Conservation (phyloP, 2,888 invertebrate genomes). For the Eristalis tenax region DNA sequence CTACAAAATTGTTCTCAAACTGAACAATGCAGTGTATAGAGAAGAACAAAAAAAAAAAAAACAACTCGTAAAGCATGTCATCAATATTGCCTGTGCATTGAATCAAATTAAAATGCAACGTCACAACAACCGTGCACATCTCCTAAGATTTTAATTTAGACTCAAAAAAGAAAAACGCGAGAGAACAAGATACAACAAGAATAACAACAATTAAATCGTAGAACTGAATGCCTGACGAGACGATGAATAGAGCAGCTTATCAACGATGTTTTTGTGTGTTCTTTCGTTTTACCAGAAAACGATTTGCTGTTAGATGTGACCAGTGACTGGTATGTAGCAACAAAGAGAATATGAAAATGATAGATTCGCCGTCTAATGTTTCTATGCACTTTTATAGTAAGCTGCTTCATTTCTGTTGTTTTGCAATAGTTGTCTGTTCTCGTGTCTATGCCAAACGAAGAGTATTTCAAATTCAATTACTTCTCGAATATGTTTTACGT, state of each 20-base stretch:
- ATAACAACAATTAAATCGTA: background rate
- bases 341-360: slow-evolving; percentile 13
- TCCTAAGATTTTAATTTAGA: background rate
- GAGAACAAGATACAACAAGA: background rate
- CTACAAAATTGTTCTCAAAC: background rate
- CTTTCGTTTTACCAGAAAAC: background rate
- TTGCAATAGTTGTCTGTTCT: background rate
- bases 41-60: background rate
- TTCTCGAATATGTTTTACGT: background rate
- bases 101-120: slow-evolving; percentile 6
- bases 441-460: background rate
- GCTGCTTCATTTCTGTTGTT: background rate
- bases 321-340: slow-evolving; percentile 4
- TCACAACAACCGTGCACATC: slow-evolving; percentile 4
- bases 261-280: background rate
- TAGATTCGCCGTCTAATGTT: background rate
- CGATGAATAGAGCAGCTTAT: background rate
- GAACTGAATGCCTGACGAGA: background rate
- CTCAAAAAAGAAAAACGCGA: background rate
- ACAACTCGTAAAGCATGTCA: background rate
- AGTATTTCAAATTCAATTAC: background rate
- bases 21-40: background rate
- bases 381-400: slow-evolving; percentile 10
- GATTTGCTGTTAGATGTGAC: background rate
- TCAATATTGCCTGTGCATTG: background rate